These are phyloP conservation scores for Syngnathus rostellatus DNA, from an alignment of 2,797 vertebrate species.

Conservation along the genomic window DNA sequence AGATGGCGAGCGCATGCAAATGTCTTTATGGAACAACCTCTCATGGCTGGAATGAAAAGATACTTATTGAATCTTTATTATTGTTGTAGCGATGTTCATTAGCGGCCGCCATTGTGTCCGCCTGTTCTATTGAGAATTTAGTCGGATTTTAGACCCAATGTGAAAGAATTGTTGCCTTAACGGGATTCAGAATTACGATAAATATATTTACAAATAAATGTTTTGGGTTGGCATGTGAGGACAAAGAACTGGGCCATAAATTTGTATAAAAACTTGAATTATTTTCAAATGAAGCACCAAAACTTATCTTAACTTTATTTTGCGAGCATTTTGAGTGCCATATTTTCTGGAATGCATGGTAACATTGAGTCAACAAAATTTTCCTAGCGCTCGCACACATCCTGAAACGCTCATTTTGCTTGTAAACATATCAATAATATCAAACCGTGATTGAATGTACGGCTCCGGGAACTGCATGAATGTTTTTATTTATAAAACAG, in stretches of 20 bases:
- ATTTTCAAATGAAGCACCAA: too few species aligned
- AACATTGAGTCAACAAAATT: neutral
- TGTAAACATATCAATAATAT: neutral
- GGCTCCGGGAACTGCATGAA: slow-evolving; percentile 11
- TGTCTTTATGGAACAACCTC: slow-evolving; percentile 36
- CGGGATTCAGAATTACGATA: neutral
- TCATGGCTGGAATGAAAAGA: slow-evolving; percentile 32
- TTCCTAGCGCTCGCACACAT: neutral
- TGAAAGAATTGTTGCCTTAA: neutral
- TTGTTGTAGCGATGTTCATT: slow-evolving; percentile 31
- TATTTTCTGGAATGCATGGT: too few species aligned
- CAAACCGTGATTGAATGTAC: neutral
- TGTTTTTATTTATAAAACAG: slow-evolving; percentile 46
- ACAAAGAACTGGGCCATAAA: neutral
- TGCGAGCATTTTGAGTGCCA: neutral
- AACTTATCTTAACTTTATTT: neutral
- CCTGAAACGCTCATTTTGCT: neutral
- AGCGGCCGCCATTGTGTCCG: neutral
- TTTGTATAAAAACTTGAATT: neutral
- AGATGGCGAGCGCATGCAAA: slow-evolving; percentile 47
- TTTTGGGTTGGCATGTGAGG: too few species aligned
- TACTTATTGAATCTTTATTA: slow-evolving; percentile 62
- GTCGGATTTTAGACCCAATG: neutral
- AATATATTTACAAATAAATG: neutral
- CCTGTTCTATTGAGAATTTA: neutral